A percentile compares a stretch with the other conserved stretches of the same genome.
Evolutionary conservation across 2,797 vertebrate genomes (phyloP).

Genomic region (Luscinia luscinia): DNA sequence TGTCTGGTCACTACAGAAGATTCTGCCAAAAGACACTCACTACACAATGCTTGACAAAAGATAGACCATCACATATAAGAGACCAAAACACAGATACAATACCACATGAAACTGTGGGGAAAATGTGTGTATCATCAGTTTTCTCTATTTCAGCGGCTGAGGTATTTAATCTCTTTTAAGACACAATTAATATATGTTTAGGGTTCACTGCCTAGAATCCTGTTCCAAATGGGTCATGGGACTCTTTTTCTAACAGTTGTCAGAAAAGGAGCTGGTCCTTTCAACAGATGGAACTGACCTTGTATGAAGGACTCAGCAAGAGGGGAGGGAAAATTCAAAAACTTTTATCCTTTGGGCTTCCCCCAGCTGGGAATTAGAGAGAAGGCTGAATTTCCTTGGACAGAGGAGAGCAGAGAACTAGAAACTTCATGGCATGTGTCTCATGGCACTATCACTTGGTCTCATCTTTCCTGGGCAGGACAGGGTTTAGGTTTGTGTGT

Average conservation of each 20-base stretch:
- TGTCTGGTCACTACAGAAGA: background rate
- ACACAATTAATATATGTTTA: background rate
- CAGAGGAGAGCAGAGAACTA: background rate
- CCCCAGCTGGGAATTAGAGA: background rate
- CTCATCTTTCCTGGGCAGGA: background rate
- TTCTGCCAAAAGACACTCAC: background rate
- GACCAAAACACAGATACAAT: background rate
- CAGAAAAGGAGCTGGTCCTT: background rate
- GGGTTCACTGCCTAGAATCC: background rate
- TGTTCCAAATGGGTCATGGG: background rate
- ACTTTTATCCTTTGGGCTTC: background rate
- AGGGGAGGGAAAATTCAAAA: background rate
- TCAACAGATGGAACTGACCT: background rate
- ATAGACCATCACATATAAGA: background rate
- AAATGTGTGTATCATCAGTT: background rate
- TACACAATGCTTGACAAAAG: background rate
- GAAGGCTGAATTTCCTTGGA: background rate
- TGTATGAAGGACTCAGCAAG: background rate
- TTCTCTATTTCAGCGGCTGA: background rate
- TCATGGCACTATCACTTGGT: background rate
- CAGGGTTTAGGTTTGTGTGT: background rate
- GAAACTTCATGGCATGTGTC: background rate
- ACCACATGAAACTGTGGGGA: background rate
- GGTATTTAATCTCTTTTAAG: background rate
- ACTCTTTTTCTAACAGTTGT: background rate